Percentiles rank a stretch among this genome's conserved stretches.
phyloP scores from a whole-genome alignment of 2,797 vertebrate genomes.

The Labeo calbasu region DNA sequence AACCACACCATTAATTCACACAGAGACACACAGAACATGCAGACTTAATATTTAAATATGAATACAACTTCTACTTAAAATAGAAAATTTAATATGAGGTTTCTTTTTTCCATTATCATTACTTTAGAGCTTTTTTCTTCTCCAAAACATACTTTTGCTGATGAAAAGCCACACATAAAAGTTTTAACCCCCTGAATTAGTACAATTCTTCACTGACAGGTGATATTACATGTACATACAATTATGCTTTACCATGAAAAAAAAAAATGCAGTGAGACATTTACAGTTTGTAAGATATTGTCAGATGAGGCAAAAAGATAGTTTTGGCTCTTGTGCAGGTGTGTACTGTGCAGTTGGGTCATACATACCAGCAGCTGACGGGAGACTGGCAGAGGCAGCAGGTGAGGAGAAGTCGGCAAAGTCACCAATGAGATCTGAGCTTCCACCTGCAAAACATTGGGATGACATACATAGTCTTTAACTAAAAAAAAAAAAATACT shows the following conservation, averaged over 20 bases:
- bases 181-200: background rate
- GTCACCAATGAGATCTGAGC: constrained; percentile 87
- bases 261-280: background rate
- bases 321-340: background rate
- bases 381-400: constrained; percentile 86
- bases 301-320: background rate
- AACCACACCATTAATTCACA: background rate
- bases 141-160: background rate
- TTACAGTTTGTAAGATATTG: background rate
- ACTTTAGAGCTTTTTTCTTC: background rate
- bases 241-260: too few species aligned
- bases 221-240: background rate
- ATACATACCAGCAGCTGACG: constrained; percentile 84
- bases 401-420: constrained; percentile 95
- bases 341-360: background rate
- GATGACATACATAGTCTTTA: constrained; percentile 27
- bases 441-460: constrained; percentile 66
- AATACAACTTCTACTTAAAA: background rate
- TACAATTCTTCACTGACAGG: background rate
- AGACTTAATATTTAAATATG: background rate
- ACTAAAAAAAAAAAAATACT: background rate
- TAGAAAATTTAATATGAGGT: background rate
- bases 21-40: background rate
- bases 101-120: background rate
- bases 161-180: too few species aligned